Evolutionary conservation across 2,113 vertebrate species (phyloP), one percentile per base, ranked within the genome.

Genomic region (Mola mola): DNA sequence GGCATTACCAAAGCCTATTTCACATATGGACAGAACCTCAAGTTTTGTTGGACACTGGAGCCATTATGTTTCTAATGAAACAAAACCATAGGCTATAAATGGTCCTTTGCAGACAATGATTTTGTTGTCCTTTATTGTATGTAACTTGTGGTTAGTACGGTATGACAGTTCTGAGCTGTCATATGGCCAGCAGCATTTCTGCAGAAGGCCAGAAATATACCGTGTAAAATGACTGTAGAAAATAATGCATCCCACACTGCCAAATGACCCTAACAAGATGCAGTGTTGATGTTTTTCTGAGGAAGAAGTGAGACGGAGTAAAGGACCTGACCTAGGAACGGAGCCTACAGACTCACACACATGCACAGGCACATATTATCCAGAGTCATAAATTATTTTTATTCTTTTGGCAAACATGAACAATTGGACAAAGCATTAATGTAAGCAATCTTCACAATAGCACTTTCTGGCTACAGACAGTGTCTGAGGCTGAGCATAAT

Each of bases 401-500:
- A 88, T 84, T 86, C 71, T 76, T 83, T 78, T 87, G 87, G 87
- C 86, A 86, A 78, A 83, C 51, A 52, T 63, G 62, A 86, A 91
- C 84, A 92, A 92, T 84, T 85, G 90, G 82, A 90, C 85, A 89
- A 88, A 91, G 87, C 86, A 84, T 89, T 90, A 91, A 89, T 88
- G 90, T 84, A 87, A 91, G 85, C 81, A 90, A 90, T 89, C 83
- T 88, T 88, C 88, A 89, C 89, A 91, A 91, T 89, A 85, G 82
- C 88, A 87, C 90, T 91, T 86, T 88, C 89, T 91, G 90, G 91
- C 90, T 86, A 83, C 84, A 84, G 84, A 66, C 89, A 81, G 74
- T 85, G 87, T 87, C 90, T 91, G 87, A 86, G 84, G 85, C 48
- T 52, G 75, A 91, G 79, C 71, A 90, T 92, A 90, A 94, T 92